Evolutionary conservation across 2,797 vertebrate genomes (phyloP).

Genomic region (Anisognathus igniventris): DNA sequence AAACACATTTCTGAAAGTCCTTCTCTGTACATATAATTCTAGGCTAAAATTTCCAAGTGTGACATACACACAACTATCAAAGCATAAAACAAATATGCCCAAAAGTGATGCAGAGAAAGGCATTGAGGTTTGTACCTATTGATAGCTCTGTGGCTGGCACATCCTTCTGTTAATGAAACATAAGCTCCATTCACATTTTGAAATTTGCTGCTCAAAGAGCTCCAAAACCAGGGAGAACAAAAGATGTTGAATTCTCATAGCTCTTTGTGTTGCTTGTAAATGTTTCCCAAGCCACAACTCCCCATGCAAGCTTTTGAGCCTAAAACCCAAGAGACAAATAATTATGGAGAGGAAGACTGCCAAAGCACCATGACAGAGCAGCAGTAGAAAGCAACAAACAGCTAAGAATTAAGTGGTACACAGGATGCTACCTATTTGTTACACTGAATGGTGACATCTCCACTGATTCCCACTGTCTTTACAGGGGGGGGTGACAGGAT

Average conservation of each 20-base stretch:
- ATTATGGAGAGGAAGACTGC: not conserved
- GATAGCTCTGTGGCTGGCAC: not conserved
- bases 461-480: not conserved
- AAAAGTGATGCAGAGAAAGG: not conserved
- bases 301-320: not conserved
- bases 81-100: not conserved
- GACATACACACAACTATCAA: not conserved
- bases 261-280: not conserved
- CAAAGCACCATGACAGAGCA: not conserved
- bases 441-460: not conserved
- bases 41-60: not conserved
- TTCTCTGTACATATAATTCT: not conserved
- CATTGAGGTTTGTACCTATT: not conserved
- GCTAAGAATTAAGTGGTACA: not conserved
- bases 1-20: not conserved
- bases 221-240: not conserved
- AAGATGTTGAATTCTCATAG: not conserved
- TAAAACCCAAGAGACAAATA: constrained; percentile 19
- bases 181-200: constrained; percentile 30
- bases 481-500: not conserved
- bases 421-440: not conserved
- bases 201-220: not conserved
- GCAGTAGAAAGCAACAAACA: not conserved
- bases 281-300: constrained; percentile 1
- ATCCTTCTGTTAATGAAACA: constrained; percentile 6